Evolutionary conservation across 2,113 vertebrate species (phyloP).

Genomic region (Steatornis caripensis): DNA sequence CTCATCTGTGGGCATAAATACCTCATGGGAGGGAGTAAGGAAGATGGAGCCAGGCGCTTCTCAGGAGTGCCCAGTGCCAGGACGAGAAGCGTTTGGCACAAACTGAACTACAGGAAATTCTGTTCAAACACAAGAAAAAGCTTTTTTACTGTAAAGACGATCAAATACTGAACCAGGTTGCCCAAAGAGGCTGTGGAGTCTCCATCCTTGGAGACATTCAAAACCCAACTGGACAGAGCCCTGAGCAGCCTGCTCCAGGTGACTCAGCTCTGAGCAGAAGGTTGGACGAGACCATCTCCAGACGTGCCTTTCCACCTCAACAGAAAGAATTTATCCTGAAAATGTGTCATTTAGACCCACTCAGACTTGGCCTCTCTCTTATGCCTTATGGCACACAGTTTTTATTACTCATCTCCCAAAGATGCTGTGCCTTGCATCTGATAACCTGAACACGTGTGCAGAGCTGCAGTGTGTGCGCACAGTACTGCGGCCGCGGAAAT

Average conservation of each 20-base stretch:
- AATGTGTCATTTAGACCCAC: not conserved
- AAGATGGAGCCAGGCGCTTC: not conserved
- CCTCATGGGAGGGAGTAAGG: not conserved
- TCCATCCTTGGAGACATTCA: not conserved
- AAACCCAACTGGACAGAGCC: not conserved
- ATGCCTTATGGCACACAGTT: not conserved
- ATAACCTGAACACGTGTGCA: not conserved
- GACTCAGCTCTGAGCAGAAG: not conserved
- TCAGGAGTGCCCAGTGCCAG: not conserved
- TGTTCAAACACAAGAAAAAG: not conserved
- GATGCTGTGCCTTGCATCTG: not conserved
- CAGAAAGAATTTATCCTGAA: not conserved
- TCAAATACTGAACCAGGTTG: not conserved
- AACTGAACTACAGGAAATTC: not conserved
- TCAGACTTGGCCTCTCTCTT: not conserved
- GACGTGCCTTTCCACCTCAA: not conserved
- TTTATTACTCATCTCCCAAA: not conserved
- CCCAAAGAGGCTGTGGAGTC: not conserved
- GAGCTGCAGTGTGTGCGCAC: not conserved
- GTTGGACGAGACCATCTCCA: not conserved
- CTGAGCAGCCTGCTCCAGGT: not conserved
- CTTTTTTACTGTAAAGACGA: not conserved
- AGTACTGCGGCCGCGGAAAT: not conserved
- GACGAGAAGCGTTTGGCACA: not conserved
- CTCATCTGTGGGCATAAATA: not conserved